Evolutionary conservation across 2,113 vertebrate genomes (phyloP).

Genomic region (Actenoides hombroni): DNA sequence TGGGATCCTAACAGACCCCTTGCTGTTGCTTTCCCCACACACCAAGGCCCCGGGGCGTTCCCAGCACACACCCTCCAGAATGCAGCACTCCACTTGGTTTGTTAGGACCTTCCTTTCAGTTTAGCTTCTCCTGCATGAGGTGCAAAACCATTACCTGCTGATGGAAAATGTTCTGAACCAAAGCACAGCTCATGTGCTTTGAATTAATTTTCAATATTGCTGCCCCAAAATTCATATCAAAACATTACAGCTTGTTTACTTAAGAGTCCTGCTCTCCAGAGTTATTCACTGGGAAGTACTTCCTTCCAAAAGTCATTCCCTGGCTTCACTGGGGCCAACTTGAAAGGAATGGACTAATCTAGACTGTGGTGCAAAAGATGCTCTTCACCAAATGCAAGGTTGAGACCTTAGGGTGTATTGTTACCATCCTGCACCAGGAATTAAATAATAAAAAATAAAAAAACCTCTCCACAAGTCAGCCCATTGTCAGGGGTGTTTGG

Average conservation of each 20-base stretch:
- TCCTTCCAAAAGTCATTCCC: background rate
- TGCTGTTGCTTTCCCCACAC: background rate
- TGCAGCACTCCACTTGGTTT: background rate
- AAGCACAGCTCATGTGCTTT: background rate
- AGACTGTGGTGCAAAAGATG: background rate
- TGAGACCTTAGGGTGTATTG: background rate
- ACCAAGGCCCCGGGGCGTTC: fast-evolving
- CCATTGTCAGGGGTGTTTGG: background rate
- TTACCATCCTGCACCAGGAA: background rate
- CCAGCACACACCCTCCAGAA: fast-evolving
- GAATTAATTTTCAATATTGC: background rate
- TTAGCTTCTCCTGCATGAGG: background rate
- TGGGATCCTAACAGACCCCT: background rate
- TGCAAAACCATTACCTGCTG: background rate
- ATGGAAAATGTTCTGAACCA: background rate
- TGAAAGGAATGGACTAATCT: background rate
- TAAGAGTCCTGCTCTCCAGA: background rate
- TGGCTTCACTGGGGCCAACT: background rate
- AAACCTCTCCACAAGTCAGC: background rate
- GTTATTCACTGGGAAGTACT: background rate
- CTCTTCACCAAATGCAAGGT: background rate
- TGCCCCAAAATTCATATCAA: background rate
- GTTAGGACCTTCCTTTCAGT: background rate
- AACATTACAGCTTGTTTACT: background rate
- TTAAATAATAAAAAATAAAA: background rate